phyloP scores from a whole-genome alignment of 2,113 vertebrate species.

The Alaudala cheleensis region DNA sequence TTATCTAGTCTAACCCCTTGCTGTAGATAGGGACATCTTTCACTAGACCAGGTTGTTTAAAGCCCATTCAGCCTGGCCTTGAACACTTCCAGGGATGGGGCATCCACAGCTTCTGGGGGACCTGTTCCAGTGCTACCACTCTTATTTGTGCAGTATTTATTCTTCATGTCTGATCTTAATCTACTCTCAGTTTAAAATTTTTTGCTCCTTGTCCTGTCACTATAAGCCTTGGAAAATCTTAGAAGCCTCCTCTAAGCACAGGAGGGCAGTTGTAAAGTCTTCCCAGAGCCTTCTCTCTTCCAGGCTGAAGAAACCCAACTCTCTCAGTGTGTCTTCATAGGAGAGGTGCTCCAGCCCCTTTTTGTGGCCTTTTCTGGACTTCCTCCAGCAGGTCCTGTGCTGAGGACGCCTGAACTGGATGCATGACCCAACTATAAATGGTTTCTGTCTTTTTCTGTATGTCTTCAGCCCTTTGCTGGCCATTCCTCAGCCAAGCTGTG shows the following conservation, averaged over 20 bases:
- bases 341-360: background rate
- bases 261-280: background rate
- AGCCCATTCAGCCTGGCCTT: background rate
- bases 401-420: background rate
- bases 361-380: background rate
- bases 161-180: background rate
- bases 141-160: background rate
- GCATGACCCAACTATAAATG: background rate
- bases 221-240: background rate
- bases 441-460: background rate
- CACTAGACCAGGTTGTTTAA: background rate
- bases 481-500: background rate
- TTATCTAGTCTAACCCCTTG: background rate
- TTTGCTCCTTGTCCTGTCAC: background rate
- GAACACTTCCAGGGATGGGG: background rate
- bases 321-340: background rate
- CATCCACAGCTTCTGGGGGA: background rate
- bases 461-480: background rate
- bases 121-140: background rate
- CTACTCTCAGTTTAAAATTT: background rate
- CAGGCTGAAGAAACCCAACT: background rate
- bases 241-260: background rate
- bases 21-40: background rate
- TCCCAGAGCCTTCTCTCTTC: background rate
- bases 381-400: background rate